A percentile compares a stretch with the other conserved stretches of the same genome.
Conservation (phyloP, 2,113 vertebrate genomes). For the Plecotus auritus region DNA sequence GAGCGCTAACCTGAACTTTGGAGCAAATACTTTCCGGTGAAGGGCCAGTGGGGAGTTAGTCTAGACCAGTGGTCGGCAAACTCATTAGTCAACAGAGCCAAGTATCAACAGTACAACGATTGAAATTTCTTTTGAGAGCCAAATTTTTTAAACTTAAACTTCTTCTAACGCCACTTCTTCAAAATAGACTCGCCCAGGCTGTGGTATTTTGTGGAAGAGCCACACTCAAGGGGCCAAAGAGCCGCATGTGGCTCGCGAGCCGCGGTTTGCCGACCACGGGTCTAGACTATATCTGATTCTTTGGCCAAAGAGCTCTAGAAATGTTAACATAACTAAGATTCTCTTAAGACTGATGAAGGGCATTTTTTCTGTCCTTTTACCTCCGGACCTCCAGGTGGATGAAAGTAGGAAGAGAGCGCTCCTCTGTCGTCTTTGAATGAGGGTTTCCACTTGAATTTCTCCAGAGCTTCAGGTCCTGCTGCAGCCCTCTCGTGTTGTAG, state of each 20-base stretch:
- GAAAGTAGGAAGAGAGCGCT: not conserved
- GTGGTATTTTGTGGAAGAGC: no score
- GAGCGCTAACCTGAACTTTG: not conserved
- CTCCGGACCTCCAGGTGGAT: not conserved
- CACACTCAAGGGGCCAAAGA: no score
- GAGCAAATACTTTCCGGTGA: not conserved
- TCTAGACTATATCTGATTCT: not conserved
- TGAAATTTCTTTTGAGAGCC: no score
- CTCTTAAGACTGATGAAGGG: not conserved
- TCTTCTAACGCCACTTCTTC: no score
- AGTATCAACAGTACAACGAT: no score
- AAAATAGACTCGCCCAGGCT: no score
- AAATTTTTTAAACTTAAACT: no score
- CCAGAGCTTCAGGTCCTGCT: not conserved
- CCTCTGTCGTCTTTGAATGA: not conserved
- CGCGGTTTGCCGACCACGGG: no score
- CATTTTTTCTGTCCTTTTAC: not conserved
- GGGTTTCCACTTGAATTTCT: conserved; percentile 29
- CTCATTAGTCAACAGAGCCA: no score
- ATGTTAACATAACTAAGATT: not conserved
- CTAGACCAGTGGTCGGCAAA: not conserved
- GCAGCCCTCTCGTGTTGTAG: not conserved
- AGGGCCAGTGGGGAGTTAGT: not conserved
- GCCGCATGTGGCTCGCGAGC: no score
- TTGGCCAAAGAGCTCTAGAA: not conserved